Evolutionary conservation across 2,888 invertebrate genomes (phyloP), one percentile per base, ranked within the genome.

Genomic region (Hipparchia sbordonii): DNA sequence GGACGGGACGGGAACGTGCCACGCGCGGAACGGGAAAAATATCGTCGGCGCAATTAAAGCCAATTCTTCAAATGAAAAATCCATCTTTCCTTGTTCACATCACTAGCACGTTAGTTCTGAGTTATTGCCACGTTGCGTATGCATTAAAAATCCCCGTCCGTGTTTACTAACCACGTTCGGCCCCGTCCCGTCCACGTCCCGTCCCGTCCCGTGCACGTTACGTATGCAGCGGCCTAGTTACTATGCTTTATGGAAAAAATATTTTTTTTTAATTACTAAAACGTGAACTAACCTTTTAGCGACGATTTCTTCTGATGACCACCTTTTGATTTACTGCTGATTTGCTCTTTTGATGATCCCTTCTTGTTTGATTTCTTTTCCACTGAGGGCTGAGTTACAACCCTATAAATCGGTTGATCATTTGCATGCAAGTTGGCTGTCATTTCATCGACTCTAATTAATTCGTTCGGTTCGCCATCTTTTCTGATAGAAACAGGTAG

Each of bases 391-490:
- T 92, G 93, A 54, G 93, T 92, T 56, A 93, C 93, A 61, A 93
- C 91, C 83, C 92, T 88, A 79, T 93, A 93, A 77, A 93, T 86
- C 46, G 93, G 93, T 74, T 93, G 93, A 80, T 94, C 90, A 80
- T 94, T 90, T 73, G 92, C 92, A 79, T 92, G 90, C 63, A 93
- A 84, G 82, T 88, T 92, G 33, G 92, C 92, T n/a, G 91, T 93
- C 85, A 92, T 84, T 80, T 93, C 91, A 69, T 91, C 88, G 51
- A 89, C 86, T 72, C 89, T 82, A 74, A 92, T 87, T 48, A 89
- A 84, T 80, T 92, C 91, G 79, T 91, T 89, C 59, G 89, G 85
- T 75, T 92, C 90, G 7, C 89, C 87, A 68, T 94, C 90, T 82
- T 91, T 92, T 79, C 91, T 88, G 67, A 83, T 89, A 12, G 88